Base-by-base conservation (phyloP, 2,888 invertebrate species). In the Escarpia spicata region DNA sequence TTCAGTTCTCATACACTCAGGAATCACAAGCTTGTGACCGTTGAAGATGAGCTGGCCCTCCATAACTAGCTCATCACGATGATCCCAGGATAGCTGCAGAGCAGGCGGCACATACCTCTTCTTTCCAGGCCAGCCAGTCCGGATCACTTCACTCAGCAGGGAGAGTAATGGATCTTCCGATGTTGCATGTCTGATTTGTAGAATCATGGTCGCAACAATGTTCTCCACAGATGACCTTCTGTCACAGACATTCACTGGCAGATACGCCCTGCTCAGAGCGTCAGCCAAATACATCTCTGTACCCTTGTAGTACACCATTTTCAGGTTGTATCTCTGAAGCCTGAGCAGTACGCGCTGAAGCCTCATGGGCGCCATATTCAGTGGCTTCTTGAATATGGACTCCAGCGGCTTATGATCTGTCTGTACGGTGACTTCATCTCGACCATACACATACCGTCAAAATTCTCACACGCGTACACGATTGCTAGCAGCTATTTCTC, bases 381-480 rank as follows among this genome's bases (percentile, higher is more conserved):
- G 95, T 92, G 94, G 92, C 92, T 94, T 94, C 95, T 95, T 94
- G 92, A 96, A 95, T 91, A 96, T 96, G 12, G 94, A 91, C 58
- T 95, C 96, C 1, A 97, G 93, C 0, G 97, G 96, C 93, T 96
- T 95, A 93, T 96, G 96, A 93, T 96, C 96, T 0, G 95, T 96
- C 10, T 95, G 90, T 12, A 96, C 94, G 3, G 95, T 95, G 92
- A 97, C 96, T 37, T 37, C 37, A 1, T 37, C 37, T 37, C 37
- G 37, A 37, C 37, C 90, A 90, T 90, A 90, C 43, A 90, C 43
- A 90, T 90, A 43, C 12, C 44, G 91, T 31, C 44, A 44, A 90
- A 43, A 0, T 45, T 45, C 45, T 45, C 10, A 45, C 10, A 37
- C 37, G 37, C 37, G 37, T 37, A 37, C 37, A 1, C 37, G 37